Conservation (phyloP, 2,888 invertebrate genomes). For the Tribolium freemani region DNA sequence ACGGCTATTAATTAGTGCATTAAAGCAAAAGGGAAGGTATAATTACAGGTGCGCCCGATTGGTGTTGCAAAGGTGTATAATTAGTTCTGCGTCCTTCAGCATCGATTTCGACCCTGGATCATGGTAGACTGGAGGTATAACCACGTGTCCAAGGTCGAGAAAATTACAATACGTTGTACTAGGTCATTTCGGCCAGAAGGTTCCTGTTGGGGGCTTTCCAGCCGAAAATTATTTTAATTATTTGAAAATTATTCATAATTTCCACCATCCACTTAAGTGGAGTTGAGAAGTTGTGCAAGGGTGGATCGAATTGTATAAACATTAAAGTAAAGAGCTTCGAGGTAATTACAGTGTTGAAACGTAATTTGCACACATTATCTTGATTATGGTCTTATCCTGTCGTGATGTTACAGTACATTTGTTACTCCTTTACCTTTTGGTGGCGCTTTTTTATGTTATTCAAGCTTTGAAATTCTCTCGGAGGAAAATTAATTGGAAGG, state of each 20-base stretch:
- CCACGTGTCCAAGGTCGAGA: constrained; percentile 6
- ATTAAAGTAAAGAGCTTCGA: constrained; percentile 1
- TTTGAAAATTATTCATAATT: constrained; percentile 17
- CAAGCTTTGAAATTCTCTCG: neutral
- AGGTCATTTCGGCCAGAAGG: constrained; percentile 7
- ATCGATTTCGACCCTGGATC: constrained; percentile 29
- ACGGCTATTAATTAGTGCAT: constrained; percentile 10
- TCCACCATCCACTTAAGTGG: neutral
- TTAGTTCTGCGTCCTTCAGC: constrained; percentile 20
- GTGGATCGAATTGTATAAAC: constrained; percentile 21
- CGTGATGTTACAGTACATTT: neutral
- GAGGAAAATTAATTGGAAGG: constrained; percentile 2
- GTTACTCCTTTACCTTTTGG: neutral
- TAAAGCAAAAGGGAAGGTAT: neutral
- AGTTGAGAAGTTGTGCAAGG: constrained; percentile 10
- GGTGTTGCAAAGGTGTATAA: constrained; percentile 1
- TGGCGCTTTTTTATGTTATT: neutral
- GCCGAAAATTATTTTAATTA: no score
- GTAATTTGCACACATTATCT: constrained; percentile 18
- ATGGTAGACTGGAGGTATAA: constrained; percentile 29
- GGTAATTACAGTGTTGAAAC: neutral
- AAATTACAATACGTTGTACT: constrained; percentile 9
- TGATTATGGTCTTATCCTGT: constrained; percentile 1
- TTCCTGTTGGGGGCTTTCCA: neutral
- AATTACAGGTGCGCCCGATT: constrained; percentile 15